Conservation (phyloP, 2,797 vertebrate species). For the Eulemur coronatus region DNA sequence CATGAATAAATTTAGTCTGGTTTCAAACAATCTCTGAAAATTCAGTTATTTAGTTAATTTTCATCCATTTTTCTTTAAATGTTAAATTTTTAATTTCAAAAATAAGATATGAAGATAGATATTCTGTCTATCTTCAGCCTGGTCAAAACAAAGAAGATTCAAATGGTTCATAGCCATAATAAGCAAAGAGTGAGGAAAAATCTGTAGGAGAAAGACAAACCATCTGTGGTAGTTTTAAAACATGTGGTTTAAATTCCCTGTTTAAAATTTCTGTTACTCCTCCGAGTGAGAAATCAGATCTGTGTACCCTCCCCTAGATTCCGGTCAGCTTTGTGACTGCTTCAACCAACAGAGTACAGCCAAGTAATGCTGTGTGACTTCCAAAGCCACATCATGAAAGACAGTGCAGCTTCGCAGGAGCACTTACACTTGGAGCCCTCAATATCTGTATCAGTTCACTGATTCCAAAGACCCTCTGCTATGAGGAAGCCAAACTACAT, state of each 20-base stretch:
- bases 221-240: conserved; percentile 12
- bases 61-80: conserved; percentile 20
- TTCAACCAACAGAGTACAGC: not conserved
- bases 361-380: not conserved
- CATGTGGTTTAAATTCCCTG: not conserved
- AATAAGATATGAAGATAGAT: not conserved
- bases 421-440: not conserved
- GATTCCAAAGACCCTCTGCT: not conserved
- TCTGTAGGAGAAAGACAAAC: not conserved
- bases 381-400: not conserved
- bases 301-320: not conserved
- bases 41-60: not conserved
- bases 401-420: not conserved
- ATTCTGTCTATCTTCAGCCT: not conserved
- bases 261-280: not conserved
- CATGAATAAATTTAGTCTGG: not conserved
- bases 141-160: not conserved
- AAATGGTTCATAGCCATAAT: not conserved
- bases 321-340: not conserved
- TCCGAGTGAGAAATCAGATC: not conserved
- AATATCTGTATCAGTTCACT: not conserved
- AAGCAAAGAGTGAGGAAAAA: conserved; percentile 13
- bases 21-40: not conserved
- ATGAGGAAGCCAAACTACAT: not conserved
- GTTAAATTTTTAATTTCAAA: conserved; percentile 20